Conservation (phyloP, 2,888 invertebrate genomes). For the Diachrysia chrysitis region DNA sequence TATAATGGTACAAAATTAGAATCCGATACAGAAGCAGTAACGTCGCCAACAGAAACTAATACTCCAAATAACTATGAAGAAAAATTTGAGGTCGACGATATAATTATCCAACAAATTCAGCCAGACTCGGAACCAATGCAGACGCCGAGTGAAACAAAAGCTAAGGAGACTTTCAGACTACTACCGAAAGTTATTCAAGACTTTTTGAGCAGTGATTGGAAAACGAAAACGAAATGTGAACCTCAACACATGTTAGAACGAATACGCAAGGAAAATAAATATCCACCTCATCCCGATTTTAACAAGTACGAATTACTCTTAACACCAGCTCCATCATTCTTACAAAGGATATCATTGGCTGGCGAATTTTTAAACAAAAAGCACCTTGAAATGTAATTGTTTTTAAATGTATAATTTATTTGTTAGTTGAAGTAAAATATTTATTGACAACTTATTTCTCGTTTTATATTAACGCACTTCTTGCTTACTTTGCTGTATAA, state of each 20-base stretch:
- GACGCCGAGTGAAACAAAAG: slow-evolving; percentile 75
- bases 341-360: slow-evolving; percentile 93
- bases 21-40: slow-evolving; percentile 44
- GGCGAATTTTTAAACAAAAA: slow-evolving; percentile 92
- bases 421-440: slow-evolving; percentile 27
- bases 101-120: slow-evolving; percentile 72
- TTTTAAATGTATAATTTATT: slow-evolving; percentile 3
- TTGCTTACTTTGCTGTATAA: too few species aligned
- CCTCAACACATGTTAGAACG: slow-evolving; percentile 92
- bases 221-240: slow-evolving; percentile 90
- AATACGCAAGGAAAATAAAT: slow-evolving; percentile 90
- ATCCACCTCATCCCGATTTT: slow-evolving; percentile 90
- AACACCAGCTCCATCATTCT: slow-evolving; percentile 94
- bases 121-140: slow-evolving; percentile 67
- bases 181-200: slow-evolving; percentile 89
- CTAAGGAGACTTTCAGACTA: slow-evolving; percentile 80
- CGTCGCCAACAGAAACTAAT: slow-evolving; percentile 44
- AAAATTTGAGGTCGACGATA: slow-evolving; percentile 81
- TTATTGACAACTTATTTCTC: background rate
- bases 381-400: slow-evolving; percentile 74
- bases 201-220: slow-evolving; percentile 86
- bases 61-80: slow-evolving; percentile 44
- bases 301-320: slow-evolving; percentile 92
- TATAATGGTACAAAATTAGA: slow-evolving; percentile 67
- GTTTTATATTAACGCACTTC: background rate